Evolutionary conservation across 2,888 invertebrate species (phyloP).

Genomic region (Amblyjoppa fuscipennis): DNA sequence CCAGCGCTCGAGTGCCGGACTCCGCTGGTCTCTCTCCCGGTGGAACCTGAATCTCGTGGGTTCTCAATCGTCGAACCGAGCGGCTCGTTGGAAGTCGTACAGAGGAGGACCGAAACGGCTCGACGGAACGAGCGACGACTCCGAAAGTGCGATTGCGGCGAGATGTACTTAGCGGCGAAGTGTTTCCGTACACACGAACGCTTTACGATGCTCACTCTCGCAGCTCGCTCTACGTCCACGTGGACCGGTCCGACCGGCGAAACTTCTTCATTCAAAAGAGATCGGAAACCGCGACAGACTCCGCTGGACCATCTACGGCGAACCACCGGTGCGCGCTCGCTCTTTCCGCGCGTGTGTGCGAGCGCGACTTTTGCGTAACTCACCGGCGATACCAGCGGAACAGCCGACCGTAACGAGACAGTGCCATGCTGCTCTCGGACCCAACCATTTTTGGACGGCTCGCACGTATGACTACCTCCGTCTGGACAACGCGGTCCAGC

Average conservation of each 20-base stretch:
- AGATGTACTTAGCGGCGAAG: constrained; percentile 37
- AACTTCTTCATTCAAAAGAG: constrained; percentile 70
- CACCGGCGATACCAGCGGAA: constrained; percentile 23
- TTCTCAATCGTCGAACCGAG: constrained; percentile 67
- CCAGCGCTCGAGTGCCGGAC: constrained; percentile 59
- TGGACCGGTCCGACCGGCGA: constrained; percentile 44
- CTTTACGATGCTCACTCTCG: constrained; percentile 4
- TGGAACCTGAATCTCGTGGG: constrained; percentile 72
- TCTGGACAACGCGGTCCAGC: constrained; percentile 8
- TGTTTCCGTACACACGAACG: constrained; percentile 16
- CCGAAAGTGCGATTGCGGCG: constrained; percentile 31
- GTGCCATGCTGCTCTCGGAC: constrained; percentile 56
- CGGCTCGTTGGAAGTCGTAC: constrained; percentile 8
- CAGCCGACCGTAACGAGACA: constrained; percentile 65
- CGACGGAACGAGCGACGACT: not conserved
- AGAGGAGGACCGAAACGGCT: not conserved
- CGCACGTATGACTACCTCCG: constrained; percentile 53
- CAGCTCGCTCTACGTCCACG: not conserved
- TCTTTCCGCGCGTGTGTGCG: constrained; percentile 37
- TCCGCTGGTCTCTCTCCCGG: constrained; percentile 38
- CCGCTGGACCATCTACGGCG: constrained; percentile 56
- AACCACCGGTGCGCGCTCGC: constrained; percentile 37
- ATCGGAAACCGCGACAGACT: constrained; percentile 36
- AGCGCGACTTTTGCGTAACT: constrained; percentile 70
- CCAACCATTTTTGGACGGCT: constrained; percentile 69